These are phyloP conservation scores for Parambassis ranga DNA, from an alignment of 2,797 vertebrate genomes.

Conservation along the genomic window DNA sequence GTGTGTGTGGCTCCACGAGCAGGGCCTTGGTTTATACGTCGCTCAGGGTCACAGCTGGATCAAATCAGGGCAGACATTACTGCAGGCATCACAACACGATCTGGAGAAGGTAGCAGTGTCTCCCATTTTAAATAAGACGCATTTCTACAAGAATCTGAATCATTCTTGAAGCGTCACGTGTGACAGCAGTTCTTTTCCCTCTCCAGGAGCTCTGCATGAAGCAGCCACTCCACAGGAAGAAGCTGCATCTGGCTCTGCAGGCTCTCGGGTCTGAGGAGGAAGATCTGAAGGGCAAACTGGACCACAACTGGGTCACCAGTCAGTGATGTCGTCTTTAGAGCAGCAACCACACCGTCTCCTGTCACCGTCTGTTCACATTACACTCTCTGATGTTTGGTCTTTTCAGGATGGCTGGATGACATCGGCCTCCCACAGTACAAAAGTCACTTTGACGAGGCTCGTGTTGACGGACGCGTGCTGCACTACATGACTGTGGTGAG, in stretches of 20 bases:
- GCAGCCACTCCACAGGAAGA: slow-evolving; percentile 91
- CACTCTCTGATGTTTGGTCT: background rate
- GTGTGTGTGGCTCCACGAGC: slow-evolving; percentile 91
- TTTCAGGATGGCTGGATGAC: slow-evolving; percentile 93
- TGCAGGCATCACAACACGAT: slow-evolving; percentile 93
- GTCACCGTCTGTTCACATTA: fast-evolving
- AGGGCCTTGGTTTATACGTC: slow-evolving; percentile 88
- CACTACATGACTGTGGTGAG: slow-evolving; percentile 95
- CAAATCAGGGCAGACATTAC: slow-evolving; percentile 88
- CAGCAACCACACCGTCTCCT: fast-evolving
- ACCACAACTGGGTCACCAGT: slow-evolving; percentile 98
- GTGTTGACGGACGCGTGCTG: slow-evolving; percentile 93
- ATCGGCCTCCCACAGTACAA: slow-evolving; percentile 99
- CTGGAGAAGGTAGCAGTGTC: slow-evolving; percentile 87
- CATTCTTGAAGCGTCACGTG: too few species aligned
- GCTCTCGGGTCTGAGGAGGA: slow-evolving; percentile 88
- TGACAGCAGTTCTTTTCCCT: background rate
- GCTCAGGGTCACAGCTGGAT: slow-evolving; percentile 88
- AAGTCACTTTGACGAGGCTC: slow-evolving; percentile 94
- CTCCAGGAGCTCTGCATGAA: slow-evolving; percentile 92
- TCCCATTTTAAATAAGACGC: too few species aligned
- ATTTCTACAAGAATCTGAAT: too few species aligned
- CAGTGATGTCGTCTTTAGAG: slow-evolving; percentile 54
- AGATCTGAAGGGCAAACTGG: slow-evolving; percentile 88
- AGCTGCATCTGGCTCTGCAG: slow-evolving; percentile 93